These are phyloP conservation scores for crab-eating macaque (Macaca fascicularis) DNA, from an alignment of 2,113 vertebrate species.

Conservation along the genomic window T2T-MFA8v1.1 NC_088377.1:76205001-76205500, in stretches of 20 bases:
- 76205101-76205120: accelerated
- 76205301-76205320: not conserved
- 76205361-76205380: not conserved
- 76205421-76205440: too few species aligned
- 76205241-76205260: not conserved
- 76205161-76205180: not conserved
- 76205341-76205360: not conserved
- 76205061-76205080: not conserved
- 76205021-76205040: not conserved
- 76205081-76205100: not conserved
- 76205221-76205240: not conserved
- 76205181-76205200: not conserved
- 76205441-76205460: too few species aligned
- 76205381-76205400: not conserved
- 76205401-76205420: too few species aligned
- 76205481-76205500: not conserved
- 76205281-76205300: not conserved
- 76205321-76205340: not conserved
- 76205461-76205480: too few species aligned
- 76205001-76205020: not conserved
- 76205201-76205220: not conserved
- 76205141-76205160: not conserved
- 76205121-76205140: not conserved
- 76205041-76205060: too few species aligned
- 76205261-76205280: not conserved